phyloP scores from a whole-genome alignment of 2,113 vertebrate species.

The Tympanuchus pallidicinctus region DNA sequence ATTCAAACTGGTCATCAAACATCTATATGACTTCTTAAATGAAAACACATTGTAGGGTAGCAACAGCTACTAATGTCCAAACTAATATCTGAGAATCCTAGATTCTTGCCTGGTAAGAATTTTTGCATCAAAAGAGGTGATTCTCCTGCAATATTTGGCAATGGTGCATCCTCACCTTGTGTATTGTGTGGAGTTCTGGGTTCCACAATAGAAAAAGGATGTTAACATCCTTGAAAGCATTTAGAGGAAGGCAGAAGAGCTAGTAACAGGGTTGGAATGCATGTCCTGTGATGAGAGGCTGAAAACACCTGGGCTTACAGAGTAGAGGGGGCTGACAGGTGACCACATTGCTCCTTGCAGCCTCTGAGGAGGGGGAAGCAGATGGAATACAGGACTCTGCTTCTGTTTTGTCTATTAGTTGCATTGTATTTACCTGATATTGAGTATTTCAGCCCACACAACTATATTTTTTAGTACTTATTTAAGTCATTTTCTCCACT shows the following conservation, averaged over 20 bases:
- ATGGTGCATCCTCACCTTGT: background rate
- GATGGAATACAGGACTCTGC: background rate
- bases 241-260: background rate
- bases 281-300: background rate
- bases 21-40: background rate
- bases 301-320: background rate
- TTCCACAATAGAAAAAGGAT: background rate
- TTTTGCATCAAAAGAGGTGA: background rate
- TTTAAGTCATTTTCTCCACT: background rate
- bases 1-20: background rate
- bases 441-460: background rate
- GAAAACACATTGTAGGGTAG: rapidly evolving
- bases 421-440: background rate
- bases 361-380: background rate
- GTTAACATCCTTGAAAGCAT: background rate
- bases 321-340: background rate
- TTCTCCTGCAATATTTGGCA: background rate
- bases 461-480: background rate
- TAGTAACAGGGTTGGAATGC: background rate
- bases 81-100: background rate
- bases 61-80: background rate
- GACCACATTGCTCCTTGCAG: background rate
- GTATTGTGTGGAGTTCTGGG: background rate
- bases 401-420: background rate
- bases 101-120: background rate